phyloP scores from a whole-genome alignment of 2,797 vertebrate species.

The Gila robusta region DNA sequence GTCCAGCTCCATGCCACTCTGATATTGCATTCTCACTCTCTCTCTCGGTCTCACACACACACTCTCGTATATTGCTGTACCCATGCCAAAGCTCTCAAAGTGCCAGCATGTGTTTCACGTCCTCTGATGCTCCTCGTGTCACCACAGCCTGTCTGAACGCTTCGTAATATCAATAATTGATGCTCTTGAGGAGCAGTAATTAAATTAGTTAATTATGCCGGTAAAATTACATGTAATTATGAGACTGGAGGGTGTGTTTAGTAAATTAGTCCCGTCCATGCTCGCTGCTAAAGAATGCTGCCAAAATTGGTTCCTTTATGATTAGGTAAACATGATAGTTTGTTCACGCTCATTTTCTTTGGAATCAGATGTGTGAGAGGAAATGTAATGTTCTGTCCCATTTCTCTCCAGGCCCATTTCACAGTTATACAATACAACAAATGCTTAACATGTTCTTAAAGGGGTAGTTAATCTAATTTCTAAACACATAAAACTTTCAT shows the following conservation, averaged over 20 bases:
- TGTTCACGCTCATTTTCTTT: conserved; percentile 77
- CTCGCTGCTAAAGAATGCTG: conserved; percentile 96
- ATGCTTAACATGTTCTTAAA: not conserved
- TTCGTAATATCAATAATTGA: conserved; percentile 99
- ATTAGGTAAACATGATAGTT: conserved; percentile 98
- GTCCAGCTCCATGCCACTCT: conserved; percentile 63
- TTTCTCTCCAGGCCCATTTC: conserved; percentile 21
- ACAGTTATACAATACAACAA: not conserved
- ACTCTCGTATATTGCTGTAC: conserved; percentile 67
- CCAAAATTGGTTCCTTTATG: conserved; percentile 99
- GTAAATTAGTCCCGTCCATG: conserved; percentile 99
- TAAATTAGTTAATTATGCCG: conserved; percentile 99
- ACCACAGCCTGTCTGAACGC: conserved; percentile 96
- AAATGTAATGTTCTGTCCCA: conserved; percentile 69
- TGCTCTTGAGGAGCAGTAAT: conserved; percentile 99
- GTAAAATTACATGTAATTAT: conserved; percentile 99
- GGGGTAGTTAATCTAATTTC: not conserved
- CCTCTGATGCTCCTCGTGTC: conserved; percentile 94
- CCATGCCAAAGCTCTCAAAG: conserved; percentile 87
- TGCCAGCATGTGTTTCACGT: conserved; percentile 93
- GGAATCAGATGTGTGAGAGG: conserved; percentile 91
- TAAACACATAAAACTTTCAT: not conserved
- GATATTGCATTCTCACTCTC: conserved; percentile 38
- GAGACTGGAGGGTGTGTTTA: conserved; percentile 99
- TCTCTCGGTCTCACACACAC: conserved; percentile 19